These are phyloP conservation scores for Bugula neritina DNA, from an alignment of 2,888 invertebrate species.

Conservation along the genomic window DNA sequence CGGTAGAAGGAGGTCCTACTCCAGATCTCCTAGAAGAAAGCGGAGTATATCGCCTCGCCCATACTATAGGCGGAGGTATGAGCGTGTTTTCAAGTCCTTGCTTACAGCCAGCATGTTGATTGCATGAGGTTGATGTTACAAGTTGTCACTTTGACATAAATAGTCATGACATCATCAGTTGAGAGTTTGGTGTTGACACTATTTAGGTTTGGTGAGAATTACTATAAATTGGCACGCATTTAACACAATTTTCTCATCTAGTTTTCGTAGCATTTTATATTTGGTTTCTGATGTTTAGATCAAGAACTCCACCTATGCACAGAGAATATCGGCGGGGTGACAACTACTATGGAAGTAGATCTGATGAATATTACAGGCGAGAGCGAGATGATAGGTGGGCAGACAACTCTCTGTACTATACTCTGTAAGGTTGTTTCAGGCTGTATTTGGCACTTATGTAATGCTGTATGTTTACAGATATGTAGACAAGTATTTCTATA, in stretches of 20 bases:
- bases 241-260: no score
- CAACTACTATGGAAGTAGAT: background rate
- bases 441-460: background rate
- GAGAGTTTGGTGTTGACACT: no score
- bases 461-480: background rate
- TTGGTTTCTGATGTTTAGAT: no score
- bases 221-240: no score
- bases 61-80: background rate
- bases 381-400: slow-evolving; percentile 7
- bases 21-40: background rate
- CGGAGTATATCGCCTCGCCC: slow-evolving; percentile 13
- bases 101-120: no score
- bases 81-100: background rate
- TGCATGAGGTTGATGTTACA: no score
- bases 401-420: background rate
- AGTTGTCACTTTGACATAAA: no score
- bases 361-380: slow-evolving; percentile 8
- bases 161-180: no score
- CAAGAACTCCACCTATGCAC: background rate
- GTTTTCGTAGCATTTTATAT: no score
- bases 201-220: no score
- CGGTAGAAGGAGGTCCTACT: background rate
- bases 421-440: background rate
- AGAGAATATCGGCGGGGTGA: no score
- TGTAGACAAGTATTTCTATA: background rate